Percentiles rank a stretch among this genome's conserved stretches.
phyloP scores from a whole-genome alignment of 2,113 vertebrate genomes.

The Chinchilla lanigera region DNA sequence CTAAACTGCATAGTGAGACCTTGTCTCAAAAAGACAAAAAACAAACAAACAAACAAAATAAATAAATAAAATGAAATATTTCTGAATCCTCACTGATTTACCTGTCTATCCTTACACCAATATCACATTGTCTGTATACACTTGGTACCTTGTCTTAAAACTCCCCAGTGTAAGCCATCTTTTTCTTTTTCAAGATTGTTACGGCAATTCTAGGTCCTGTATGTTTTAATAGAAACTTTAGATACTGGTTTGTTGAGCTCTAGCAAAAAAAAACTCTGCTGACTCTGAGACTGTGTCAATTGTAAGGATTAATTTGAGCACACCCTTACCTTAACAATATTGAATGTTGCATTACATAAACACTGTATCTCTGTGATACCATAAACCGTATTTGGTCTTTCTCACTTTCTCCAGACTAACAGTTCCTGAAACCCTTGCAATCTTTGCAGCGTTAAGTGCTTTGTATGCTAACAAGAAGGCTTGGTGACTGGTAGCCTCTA shows the following conservation, averaged over 20 bases:
- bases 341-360: too few relatives aligned
- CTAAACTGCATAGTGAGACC: too few relatives aligned
- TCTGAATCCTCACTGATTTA: background rate
- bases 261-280: background rate
- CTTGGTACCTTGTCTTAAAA: background rate
- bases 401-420: background rate
- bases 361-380: rapidly evolving
- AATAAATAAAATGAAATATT: too few relatives aligned
- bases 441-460: background rate
- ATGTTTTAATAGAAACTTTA: background rate
- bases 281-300: background rate
- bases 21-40: too few relatives aligned
- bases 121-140: background rate
- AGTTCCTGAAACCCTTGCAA: background rate
- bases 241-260: background rate
- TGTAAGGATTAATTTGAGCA: background rate
- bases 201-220: too few relatives aligned
- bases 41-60: too few relatives aligned
- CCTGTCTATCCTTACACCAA: rapidly evolving
- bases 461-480: background rate
- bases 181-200: background rate
- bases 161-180: background rate
- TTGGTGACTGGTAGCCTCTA: background rate
- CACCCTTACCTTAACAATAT: background rate
- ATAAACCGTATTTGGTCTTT: background rate